Base-by-base conservation (phyloP, 2,888 invertebrate species). In the Limnephilus lunatus region DNA sequence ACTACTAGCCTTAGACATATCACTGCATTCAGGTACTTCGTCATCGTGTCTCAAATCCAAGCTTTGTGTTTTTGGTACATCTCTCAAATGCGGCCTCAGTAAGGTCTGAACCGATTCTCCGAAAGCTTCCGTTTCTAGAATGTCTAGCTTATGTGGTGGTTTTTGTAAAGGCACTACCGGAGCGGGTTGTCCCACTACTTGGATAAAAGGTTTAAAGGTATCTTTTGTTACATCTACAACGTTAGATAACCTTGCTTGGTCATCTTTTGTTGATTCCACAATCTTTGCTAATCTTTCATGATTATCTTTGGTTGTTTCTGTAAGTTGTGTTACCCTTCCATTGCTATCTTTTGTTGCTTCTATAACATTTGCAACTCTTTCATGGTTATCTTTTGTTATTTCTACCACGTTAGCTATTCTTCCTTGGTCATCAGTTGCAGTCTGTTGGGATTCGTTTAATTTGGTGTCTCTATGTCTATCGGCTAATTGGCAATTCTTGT, bases 41-140 rank as follows among this genome's bases (percentile, higher is more conserved):
- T 89, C 80, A 83, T 89, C 92, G 83, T 91, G 92, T 25, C 93
- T 93, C 92, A 94, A 92, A 93, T 94, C 94, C 89, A 94, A 93
- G 44, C 94, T 94, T 94, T 94, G 94, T 4, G 94, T 94, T 94
- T 94, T 94, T 85, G 94, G 94, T 90, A 94, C 91, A 82, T 93
- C 93, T 91, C 93, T 93, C 53, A 93, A 92, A 89, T 93, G 92
- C 35, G 93, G 93, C 68, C 93, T 93, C 15, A 91, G 86, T 83
- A 81, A 31, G n/a, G 92, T 31, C n/a, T 88, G 89, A 9, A 92
- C 90, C 30, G 92, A 39, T 80, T 93, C 92, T 68, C 92, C 92
- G 86, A 91, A 91, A 39, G 91, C 92, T 87, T 88, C 91, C 25
- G 92, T 87, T 80, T 92, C 92, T 89, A 92, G 82, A 48, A 48